phyloP scores from a whole-genome alignment of 2,797 vertebrate species.

The Spheniscus humboldti region DNA sequence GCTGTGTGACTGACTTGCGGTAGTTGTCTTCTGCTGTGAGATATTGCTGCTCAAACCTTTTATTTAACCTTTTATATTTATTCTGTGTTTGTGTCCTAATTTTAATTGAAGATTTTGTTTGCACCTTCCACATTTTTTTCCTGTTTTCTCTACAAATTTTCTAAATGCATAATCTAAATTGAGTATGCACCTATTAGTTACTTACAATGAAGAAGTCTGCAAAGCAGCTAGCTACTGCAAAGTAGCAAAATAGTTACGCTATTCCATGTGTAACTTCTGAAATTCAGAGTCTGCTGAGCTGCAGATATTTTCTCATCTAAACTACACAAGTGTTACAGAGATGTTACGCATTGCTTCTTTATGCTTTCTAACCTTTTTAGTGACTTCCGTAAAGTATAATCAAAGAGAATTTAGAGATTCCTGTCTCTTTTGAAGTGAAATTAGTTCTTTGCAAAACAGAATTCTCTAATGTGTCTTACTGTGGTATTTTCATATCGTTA shows the following conservation, averaged over 20 bases:
- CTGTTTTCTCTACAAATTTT: neutral
- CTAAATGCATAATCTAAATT: neutral
- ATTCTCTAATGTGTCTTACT: neutral
- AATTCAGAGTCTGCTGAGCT: neutral
- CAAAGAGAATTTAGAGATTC: neutral
- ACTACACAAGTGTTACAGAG: fast-evolving
- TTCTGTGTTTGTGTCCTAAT: neutral
- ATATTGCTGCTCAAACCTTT: neutral
- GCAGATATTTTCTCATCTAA: neutral
- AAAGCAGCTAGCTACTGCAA: neutral
- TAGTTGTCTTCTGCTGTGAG: neutral
- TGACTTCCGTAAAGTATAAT: neutral
- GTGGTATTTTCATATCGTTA: neutral
- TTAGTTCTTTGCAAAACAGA: neutral
- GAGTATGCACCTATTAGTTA: neutral
- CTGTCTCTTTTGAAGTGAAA: neutral
- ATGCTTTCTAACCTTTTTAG: neutral
- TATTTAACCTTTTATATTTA: neutral
- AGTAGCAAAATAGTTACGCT: neutral
- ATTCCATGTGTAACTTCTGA: neutral
- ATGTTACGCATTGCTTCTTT: neutral
- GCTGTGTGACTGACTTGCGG: fast-evolving
- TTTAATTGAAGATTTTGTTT: neutral
- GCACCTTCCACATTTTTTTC: neutral
- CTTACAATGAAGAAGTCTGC: neutral